A percentile compares a stretch with the other conserved stretches of the same genome.
phyloP scores from a whole-genome alignment of 2,113 vertebrate genomes.

The Tinamus guttatus region DNA sequence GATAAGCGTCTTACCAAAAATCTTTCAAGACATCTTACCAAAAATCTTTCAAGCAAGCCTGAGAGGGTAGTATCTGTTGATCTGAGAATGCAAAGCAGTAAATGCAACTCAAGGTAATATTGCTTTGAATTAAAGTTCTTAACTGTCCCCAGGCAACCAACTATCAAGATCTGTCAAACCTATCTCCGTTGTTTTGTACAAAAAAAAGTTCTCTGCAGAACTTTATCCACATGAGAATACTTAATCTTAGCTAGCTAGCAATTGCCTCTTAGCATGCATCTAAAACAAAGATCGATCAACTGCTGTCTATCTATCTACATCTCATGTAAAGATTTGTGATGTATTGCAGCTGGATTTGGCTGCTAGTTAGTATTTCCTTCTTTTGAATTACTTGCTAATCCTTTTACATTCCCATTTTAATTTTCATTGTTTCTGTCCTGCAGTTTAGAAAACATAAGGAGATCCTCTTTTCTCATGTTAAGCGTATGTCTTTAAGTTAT shows the following conservation, averaged over 20 bases:
- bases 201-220: neutral
- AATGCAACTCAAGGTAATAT: neutral
- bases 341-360: neutral
- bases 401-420: neutral
- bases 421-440: neutral
- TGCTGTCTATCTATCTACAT: neutral
- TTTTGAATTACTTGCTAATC: neutral
- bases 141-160: neutral
- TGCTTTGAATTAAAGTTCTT: slow-evolving; percentile 26
- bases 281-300: neutral
- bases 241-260: neutral
- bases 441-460: neutral
- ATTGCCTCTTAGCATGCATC: neutral
- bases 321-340: neutral
- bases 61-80: neutral
- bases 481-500: neutral
- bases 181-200: neutral
- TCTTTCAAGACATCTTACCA: slow-evolving; percentile 40
- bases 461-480: neutral
- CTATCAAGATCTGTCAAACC: neutral
- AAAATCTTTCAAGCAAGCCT: slow-evolving; percentile 37
- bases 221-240: neutral
- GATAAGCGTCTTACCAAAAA: slow-evolving; percentile 53
- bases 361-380: neutral
- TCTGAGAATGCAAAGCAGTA: neutral